phyloP scores from a whole-genome alignment of 23 tunicate genomes.

The Botrylloides violaceus region DNA sequence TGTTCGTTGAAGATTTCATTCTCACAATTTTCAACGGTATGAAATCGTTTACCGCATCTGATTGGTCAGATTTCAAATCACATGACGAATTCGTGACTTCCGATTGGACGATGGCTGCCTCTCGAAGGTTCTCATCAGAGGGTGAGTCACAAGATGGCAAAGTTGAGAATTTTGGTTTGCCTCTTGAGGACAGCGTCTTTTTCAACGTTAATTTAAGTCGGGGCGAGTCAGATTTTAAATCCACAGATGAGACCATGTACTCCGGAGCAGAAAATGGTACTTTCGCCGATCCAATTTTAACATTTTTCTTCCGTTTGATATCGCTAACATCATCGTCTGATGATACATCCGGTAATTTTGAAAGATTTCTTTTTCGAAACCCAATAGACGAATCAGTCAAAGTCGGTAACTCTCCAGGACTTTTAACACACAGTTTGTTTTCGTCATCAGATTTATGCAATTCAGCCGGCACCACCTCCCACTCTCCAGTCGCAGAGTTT shows the following conservation, averaged over 20 bases:
- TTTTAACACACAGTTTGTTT: not conserved
- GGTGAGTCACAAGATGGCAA: not conserved
- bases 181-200: conserved; percentile 6
- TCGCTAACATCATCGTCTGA: not conserved
- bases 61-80: no score
- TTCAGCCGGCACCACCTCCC: conserved; percentile 34
- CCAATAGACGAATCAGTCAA: not conserved
- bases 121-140: not conserved
- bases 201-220: conserved; percentile 33
- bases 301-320: not conserved
- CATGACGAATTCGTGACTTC: no score
- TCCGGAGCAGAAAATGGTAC: not conserved
- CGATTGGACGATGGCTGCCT: no score
- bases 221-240: conserved; percentile 24
- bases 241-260: conserved; percentile 28
- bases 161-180: conserved; percentile 16
- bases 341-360: not conserved
- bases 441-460: not conserved
- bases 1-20: not conserved
- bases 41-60: no score
- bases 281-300: no score
- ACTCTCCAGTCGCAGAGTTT: conserved; percentile 40
- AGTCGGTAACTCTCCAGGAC: not conserved
- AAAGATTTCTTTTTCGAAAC: not conserved
- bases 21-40: not conserved